Base-by-base conservation (phyloP, 2,797 vertebrate species). In the Cyprinodon diabolis region DNA sequence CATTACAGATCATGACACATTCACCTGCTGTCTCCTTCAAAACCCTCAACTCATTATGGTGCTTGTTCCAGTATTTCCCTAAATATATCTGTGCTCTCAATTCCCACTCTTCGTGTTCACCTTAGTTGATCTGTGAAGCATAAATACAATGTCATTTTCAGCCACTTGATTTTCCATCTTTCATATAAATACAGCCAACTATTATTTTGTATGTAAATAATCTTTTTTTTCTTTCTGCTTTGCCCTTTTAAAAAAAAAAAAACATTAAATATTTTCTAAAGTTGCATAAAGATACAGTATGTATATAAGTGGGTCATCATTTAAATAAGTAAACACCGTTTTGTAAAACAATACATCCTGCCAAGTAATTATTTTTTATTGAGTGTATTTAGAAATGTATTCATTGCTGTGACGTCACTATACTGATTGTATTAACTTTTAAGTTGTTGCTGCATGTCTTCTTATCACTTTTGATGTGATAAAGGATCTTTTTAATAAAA, bases 21-120 rank as follows among this genome's bases (percentile, higher is more conserved):
- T 84, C 79, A 86, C 78, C 80, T 80, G 80, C 72, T 71, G 60
- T 62, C 74, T 63, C 37, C 69, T 86, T 90, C 77, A 82, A 83
- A 81, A 37, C 45, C 63, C 23, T 15, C 67, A 0, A 47, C 68
- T 71, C 72, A 66, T 84, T 82, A 47, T 63, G 67, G n/a, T 47
- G 43, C 17, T 78, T 68, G 58, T 75, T 79, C 58, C 63, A 65
- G 43, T 14, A 7, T 85, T 74, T 74, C 35, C n/a, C 23, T 1
- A 0, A 68, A 70, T 77, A 15, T 74, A 47, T 12, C 49, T 12
- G 11, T 67, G 43, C 66, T 77, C 79, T 76, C 68, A 68, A 74
- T 80, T 82, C 75, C 4, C 72, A 79, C 74, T 79, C 49, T 69
- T 80, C 71, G 21, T 35, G 43, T 74, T 81, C 81, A 83, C 66